Evolutionary conservation across 2,888 invertebrate genomes (phyloP).

Genomic region (Drosophila sordidapex): DNA sequence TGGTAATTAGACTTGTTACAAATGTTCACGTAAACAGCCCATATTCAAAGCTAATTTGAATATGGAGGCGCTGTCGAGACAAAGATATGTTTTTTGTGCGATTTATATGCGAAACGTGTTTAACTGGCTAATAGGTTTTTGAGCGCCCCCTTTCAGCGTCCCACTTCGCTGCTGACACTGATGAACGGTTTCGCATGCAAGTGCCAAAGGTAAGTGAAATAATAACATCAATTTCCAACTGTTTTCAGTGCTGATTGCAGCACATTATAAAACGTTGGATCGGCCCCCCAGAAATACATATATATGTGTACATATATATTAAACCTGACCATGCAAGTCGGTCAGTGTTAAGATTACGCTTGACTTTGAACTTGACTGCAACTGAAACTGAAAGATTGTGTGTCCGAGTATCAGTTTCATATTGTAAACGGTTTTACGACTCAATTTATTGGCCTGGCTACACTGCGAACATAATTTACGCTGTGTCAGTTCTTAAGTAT

Average conservation of each 20-base stretch:
- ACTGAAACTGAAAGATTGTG: not conserved
- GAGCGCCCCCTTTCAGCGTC: not conserved
- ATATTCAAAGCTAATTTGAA: conserved; percentile 44
- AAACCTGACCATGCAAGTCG: conserved; percentile 22
- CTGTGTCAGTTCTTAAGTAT: not conserved
- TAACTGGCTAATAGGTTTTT: conserved; percentile 18
- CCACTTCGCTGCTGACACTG: not conserved
- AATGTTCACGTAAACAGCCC: conserved; percentile 36
- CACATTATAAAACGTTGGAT: conserved; percentile 9
- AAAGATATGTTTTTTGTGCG: conserved; percentile 21
- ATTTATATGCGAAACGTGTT: conserved; percentile 41
- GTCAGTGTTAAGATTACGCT: conserved; percentile 52
- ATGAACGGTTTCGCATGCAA: conserved; percentile 57
- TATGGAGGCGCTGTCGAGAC: conserved; percentile 14
- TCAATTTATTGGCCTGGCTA: not conserved
- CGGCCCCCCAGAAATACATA: conserved; percentile 1
- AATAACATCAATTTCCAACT: conserved; percentile 45
- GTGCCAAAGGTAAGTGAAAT: conserved; percentile 44
- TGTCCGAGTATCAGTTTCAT: not conserved
- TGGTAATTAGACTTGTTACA: conserved; percentile 64
- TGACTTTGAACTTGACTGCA: conserved; percentile 72
- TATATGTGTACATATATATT: not conserved
- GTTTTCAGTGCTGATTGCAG: conserved; percentile 17
- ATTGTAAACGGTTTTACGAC: not conserved
- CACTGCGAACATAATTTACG: not conserved